Conservation (phyloP, 2,888 invertebrate genomes). For the Patella depressa region DNA sequence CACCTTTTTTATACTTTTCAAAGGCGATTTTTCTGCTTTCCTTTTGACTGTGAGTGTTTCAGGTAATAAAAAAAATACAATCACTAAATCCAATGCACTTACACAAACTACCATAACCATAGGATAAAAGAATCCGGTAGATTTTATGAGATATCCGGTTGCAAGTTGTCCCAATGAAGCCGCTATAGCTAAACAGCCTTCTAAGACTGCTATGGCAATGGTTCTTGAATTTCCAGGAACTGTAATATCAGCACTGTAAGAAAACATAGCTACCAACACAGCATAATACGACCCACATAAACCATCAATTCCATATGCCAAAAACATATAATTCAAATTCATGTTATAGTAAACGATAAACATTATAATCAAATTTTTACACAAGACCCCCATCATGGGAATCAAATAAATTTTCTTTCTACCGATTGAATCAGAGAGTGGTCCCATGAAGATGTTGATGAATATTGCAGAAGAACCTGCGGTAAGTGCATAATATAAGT, state of each 20-base stretch:
- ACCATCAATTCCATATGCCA: constrained; percentile 39
- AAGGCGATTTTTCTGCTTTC: constrained; percentile 20
- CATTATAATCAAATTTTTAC: not conserved
- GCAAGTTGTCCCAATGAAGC: constrained; percentile 26
- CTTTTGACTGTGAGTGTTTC: constrained; percentile 30
- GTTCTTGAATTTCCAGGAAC: constrained; percentile 35
- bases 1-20: constrained; percentile 34
- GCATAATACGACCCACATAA: constrained; percentile 36
- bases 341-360: not conserved
- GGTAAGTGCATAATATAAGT: not conserved
- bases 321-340: constrained; percentile 28
- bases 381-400: not conserved
- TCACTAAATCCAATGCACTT: constrained; percentile 21
- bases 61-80: constrained; percentile 33
- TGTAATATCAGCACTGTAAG: constrained; percentile 43
- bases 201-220: constrained; percentile 35
- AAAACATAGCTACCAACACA: constrained; percentile 30
- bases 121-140: constrained; percentile 31
- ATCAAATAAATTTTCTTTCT: not conserved
- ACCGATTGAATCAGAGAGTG: not conserved
- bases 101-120: constrained; percentile 26
- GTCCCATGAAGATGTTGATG: not conserved
- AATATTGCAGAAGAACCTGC: not conserved
- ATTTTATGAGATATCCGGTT: constrained; percentile 38
- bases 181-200: constrained; percentile 36